A percentile compares a stretch with the other conserved stretches of the same genome.
Conservation (phyloP, 1,140 invertebrate species). For the Drosophila neocordata region DNA sequence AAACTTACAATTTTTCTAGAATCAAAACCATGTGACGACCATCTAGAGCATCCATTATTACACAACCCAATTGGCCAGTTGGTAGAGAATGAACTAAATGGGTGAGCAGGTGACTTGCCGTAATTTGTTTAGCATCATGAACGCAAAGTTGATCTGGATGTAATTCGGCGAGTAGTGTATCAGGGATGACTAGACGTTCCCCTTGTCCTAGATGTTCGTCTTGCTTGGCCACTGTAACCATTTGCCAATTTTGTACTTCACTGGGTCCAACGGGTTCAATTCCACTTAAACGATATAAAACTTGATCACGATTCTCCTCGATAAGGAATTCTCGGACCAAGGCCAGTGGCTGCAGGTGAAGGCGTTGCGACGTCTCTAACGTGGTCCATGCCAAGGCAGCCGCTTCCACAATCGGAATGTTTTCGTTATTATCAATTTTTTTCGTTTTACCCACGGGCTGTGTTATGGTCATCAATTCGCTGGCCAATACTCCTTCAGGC, state of each 20-base stretch:
- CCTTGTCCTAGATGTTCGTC: constrained; percentile 74
- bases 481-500: constrained; percentile 21
- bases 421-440: constrained; percentile 83
- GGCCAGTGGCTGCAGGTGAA: constrained; percentile 94
- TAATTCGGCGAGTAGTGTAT: constrained; percentile 99
- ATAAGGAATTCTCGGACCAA: constrained; percentile 93
- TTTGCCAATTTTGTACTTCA: constrained; percentile 45
- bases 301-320: constrained; percentile 90
- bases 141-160: constrained; percentile 94
- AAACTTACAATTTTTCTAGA: constrained; percentile 60
- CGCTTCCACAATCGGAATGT: constrained; percentile 85
- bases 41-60: constrained; percentile 72
- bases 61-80: constrained; percentile 94
- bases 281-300: constrained; percentile 83
- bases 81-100: constrained; percentile 95
- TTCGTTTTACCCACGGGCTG: neutral
- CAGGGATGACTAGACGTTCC: constrained; percentile 89
- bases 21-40: constrained; percentile 39
- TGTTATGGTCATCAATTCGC: constrained; percentile 36
- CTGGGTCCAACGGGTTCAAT: neutral
- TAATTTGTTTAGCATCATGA: constrained; percentile 98
- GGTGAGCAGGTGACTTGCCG: constrained; percentile 95
- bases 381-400: constrained; percentile 95
- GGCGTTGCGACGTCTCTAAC: constrained; percentile 87
- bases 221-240: constrained; percentile 83